phyloP scores from a whole-genome alignment of 2,888 invertebrate genomes.

The Acanthococcus lagerstroemiae region DNA sequence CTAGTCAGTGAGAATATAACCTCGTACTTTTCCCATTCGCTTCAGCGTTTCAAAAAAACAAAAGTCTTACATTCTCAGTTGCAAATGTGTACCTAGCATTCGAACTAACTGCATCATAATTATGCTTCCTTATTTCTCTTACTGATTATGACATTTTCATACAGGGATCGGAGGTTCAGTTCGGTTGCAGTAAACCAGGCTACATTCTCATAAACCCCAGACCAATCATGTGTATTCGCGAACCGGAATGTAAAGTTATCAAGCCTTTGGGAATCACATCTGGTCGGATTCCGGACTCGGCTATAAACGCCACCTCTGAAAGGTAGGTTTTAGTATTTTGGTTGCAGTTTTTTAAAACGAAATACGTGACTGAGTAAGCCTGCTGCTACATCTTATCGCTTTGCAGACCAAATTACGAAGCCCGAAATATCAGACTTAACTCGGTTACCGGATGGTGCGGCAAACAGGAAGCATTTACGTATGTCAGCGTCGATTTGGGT shows the following conservation, averaged over 20 bases:
- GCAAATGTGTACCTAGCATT: no score
- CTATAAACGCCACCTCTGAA: conserved; percentile 90
- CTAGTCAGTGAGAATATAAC: no score
- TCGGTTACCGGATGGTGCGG: conserved; percentile 95
- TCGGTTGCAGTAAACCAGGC: conserved; percentile 81
- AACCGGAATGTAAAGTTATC: conserved; percentile 88
- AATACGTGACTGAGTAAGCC: background rate
- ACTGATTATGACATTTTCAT: background rate
- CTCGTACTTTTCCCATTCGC: no score
- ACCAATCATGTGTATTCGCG: conserved; percentile 79
- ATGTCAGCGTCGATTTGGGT: conserved; percentile 88
- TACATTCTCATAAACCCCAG: conserved; percentile 84
- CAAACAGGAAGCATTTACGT: conserved; percentile 93
- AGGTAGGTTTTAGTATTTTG: conserved; percentile 42
- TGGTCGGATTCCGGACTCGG: conserved; percentile 85
- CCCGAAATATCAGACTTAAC: conserved; percentile 74
- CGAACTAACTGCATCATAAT: background rate
- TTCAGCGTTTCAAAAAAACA: no score
- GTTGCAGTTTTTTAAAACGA: background rate
- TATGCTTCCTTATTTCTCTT: background rate
- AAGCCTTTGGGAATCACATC: conserved; percentile 83
- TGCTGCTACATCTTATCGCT: background rate
- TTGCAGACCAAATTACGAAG: conserved; percentile 70
- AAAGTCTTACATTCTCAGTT: no score
- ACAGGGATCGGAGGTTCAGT: conserved; percentile 81